Evolutionary conservation across 2,113 vertebrate genomes (phyloP), one percentile per base, ranked within the genome.

Genomic region (rat (Rattus norvegicus)): DNA sequence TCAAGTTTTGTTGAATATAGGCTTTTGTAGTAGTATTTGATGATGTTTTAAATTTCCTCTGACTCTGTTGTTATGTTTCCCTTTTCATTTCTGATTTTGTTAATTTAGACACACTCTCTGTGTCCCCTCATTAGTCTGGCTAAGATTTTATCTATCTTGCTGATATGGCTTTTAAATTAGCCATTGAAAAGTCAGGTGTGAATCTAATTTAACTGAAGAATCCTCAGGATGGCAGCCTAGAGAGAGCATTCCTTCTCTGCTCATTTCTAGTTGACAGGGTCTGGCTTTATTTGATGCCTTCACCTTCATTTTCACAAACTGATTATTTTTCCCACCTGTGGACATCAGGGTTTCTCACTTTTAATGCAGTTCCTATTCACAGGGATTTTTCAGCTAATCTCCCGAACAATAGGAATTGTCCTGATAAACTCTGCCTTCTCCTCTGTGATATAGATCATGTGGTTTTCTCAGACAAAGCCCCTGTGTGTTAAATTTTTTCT

Each of bases 231-330:
- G 47, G 47, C n/a, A 59, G 81, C 19, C 9, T 59, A 1, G 54
- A 54, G 19, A 20, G 22, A 39, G 4, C 17, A 39, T n/a, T 36
- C 12, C 22, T 13, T 70, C 92, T 77, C 59, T 92, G 47, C 43
- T 96, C 33, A 36, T 92, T 47, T 83, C 85, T 59, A 77, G 84
- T 81, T 93, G 86, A 96, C 92, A 33, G 14, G 88, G 24, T 85
- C 17, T 72, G 86, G 36, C 12, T 95, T 97, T 81, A 56, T 92
- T 96, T 81, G 28, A 77, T 16, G 80, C 94, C 17, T 95, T 95
- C 73, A 91, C 91, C 33, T 86, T 95, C 88, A 93, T 96, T 96
- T 86, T 96, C 80, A 96, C 59, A 95, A 95, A 81, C 1, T 92
- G 84, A 96, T 91, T 92, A 92, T 54, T 83, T 97, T 61, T 73